phyloP scores from a whole-genome alignment of 1,140 invertebrate genomes.

The Sycophaga agraensis region DNA sequence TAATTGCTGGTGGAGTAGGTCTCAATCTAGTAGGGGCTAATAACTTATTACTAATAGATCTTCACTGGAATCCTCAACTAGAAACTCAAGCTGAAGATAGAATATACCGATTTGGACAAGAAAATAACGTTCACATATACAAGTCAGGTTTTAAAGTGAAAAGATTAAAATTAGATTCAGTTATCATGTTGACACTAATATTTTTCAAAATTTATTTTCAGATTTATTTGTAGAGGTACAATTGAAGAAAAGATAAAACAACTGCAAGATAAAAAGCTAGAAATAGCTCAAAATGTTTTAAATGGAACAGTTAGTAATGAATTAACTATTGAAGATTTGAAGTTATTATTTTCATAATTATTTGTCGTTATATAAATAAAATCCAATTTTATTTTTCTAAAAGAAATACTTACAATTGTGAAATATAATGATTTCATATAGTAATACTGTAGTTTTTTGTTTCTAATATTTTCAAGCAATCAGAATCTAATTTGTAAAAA shows the following conservation, averaged over 20 bases:
- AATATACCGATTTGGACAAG: conserved; percentile 87
- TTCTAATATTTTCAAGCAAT: too few relatives aligned
- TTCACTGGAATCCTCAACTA: conserved; percentile 94
- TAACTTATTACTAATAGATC: conserved; percentile 83
- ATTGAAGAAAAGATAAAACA: conserved; percentile 81
- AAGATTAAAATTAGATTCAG: not conserved
- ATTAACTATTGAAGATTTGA: conserved; percentile 71
- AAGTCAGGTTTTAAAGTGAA: conserved; percentile 60
- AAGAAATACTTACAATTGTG: too few relatives aligned
- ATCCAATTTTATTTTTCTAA: too few relatives aligned
- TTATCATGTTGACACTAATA: too few relatives aligned
- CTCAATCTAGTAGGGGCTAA: conserved; percentile 87
- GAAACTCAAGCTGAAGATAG: conserved; percentile 89
- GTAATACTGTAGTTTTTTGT: too few relatives aligned
- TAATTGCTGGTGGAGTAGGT: conserved; percentile 87
- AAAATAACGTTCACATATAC: conserved; percentile 78
- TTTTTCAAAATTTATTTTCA: conserved; percentile 45
- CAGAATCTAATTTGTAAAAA: too few relatives aligned
- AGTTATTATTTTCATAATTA: conserved; percentile 64
- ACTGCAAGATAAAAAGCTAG: conserved; percentile 80
- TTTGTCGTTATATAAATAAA: too few relatives aligned
- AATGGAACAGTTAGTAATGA: conserved; percentile 70
- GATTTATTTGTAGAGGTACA: conserved; percentile 78
- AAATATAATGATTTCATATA: too few relatives aligned
- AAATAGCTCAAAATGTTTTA: conserved; percentile 74